phyloP scores from a whole-genome alignment of 2,797 vertebrate genomes.

The Micrastur ruficollis region DNA sequence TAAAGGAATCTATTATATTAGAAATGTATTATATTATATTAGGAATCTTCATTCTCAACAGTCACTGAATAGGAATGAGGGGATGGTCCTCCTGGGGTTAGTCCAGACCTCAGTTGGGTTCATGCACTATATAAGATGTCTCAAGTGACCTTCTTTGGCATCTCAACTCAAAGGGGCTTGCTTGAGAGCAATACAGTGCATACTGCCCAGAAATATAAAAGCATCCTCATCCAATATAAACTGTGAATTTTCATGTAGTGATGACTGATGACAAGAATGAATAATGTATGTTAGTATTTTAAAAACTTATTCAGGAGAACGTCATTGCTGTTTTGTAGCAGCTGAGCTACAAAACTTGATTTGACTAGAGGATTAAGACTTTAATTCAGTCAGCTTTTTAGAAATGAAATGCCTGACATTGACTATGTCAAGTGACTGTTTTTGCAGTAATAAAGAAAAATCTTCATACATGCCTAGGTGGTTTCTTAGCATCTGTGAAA shows the following conservation, averaged over 20 bases:
- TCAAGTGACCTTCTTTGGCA: background rate
- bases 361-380: background rate
- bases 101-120: background rate
- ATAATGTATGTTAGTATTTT: background rate
- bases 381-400: background rate
- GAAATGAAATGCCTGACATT: background rate
- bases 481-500: background rate
- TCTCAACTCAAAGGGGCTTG: background rate
- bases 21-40: background rate
- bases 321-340: background rate
- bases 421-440: background rate
- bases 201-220: background rate
- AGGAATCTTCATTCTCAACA: background rate
- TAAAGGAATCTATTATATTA: background rate
- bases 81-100: background rate
- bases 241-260: background rate
- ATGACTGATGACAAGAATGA: background rate
- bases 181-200: background rate
- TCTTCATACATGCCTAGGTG: background rate
- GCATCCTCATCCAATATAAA: background rate
- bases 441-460: background rate
- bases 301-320: background rate
- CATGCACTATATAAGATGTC: background rate
- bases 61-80: background rate
- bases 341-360: background rate